These are phyloP conservation scores for Empidonax traillii DNA, from an alignment of 2,113 vertebrate species.

Conservation along the genomic window DNA sequence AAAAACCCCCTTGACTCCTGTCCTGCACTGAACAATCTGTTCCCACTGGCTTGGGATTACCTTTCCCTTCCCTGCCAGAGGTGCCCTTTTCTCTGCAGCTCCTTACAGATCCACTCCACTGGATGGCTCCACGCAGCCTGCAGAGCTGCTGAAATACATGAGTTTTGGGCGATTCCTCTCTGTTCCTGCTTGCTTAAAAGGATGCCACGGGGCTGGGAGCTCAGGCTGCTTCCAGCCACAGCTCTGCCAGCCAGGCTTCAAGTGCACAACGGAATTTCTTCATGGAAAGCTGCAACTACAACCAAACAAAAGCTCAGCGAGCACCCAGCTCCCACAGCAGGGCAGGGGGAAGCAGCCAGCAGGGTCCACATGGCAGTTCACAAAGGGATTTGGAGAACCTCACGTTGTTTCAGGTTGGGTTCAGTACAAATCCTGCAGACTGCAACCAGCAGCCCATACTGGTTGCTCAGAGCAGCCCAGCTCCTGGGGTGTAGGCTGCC, in stretches of 20 bases:
- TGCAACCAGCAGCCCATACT: neutral
- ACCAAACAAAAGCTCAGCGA: fast-evolving
- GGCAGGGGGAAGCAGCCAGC: fast-evolving
- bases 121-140: conserved; percentile 6
- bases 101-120: neutral
- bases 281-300: neutral
- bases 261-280: neutral
- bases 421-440: neutral
- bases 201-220: neutral
- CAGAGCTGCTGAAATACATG: neutral
- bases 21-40: neutral
- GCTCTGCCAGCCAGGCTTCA: neutral
- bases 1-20: neutral
- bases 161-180: neutral
- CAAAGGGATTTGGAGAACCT: neutral
- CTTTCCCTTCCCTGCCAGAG: neutral
- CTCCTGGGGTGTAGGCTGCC: neutral
- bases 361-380: neutral
- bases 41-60: neutral
- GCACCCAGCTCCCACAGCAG: fast-evolving
- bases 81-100: neutral
- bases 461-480: neutral
- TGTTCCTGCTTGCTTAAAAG: neutral
- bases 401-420: neutral
- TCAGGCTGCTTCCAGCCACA: neutral